Evolutionary conservation across 2,113 vertebrate species (phyloP).

Genomic region (Vombatus ursinus): DNA sequence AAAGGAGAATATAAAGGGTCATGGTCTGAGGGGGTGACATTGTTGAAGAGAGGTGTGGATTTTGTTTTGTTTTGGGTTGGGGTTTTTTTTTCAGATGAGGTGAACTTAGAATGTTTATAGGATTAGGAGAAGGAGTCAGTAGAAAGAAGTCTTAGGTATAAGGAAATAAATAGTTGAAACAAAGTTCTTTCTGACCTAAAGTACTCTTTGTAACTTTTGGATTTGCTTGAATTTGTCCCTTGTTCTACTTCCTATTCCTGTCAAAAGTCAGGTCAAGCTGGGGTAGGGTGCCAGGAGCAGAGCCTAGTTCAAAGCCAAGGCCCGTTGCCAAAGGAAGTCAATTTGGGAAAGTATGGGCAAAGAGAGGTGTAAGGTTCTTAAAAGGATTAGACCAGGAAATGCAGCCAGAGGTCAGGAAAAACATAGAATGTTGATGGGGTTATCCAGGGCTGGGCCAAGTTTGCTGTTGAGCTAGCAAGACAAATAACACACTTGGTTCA

Average conservation of each 20-base stretch:
- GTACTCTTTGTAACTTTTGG: constrained; percentile 47
- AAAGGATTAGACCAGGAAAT: background rate
- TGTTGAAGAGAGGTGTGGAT: background rate
- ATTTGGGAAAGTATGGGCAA: background rate
- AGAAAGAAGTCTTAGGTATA: background rate
- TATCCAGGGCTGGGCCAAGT: background rate
- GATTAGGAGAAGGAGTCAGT: background rate
- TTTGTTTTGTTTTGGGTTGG: background rate
- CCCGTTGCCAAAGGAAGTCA: background rate
- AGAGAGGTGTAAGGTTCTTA: background rate
- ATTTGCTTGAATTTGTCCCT: constrained; percentile 41
- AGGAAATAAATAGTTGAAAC: background rate
- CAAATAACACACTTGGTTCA: background rate
- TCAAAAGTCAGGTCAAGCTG: background rate
- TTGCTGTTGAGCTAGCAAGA: background rate
- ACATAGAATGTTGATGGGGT: background rate
- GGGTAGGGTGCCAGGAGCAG: background rate
- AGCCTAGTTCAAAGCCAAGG: background rate
- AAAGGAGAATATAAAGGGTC: background rate
- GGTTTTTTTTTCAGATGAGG: background rate
- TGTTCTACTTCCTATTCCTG: constrained; percentile 3
- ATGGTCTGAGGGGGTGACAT: background rate
- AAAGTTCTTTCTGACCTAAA: background rate
- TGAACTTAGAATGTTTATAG: background rate
- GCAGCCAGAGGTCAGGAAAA: background rate